Conservation (phyloP, 2,797 vertebrate genomes). For the Rhadinocentrus ornatus region DNA sequence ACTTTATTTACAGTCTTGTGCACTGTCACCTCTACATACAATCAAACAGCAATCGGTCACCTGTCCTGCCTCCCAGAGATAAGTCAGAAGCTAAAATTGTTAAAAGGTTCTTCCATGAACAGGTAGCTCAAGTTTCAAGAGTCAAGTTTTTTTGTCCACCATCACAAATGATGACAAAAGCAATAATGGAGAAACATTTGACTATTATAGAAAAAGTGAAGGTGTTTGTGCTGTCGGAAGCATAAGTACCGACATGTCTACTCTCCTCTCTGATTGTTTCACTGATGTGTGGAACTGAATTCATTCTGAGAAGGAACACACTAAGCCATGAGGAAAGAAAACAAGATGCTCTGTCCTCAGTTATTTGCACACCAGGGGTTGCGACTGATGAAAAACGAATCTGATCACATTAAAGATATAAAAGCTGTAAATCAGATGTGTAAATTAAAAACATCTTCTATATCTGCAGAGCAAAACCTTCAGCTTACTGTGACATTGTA, state of each 20-base stretch:
- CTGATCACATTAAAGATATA: conserved; percentile 4
- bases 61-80: conserved; percentile 53
- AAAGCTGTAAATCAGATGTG: conserved; percentile 27
- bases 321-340: conserved; percentile 22
- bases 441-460: conserved; percentile 13
- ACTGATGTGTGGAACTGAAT: conserved; percentile 30
- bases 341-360: conserved; percentile 16
- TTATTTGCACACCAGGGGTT: conserved; percentile 4
- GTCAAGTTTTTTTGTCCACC: conserved; percentile 23
- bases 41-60: conserved; percentile 60
- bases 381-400: conserved; percentile 7
- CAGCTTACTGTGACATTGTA: conserved; percentile 1
- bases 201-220: conserved; percentile 14
- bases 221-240: conserved; percentile 20
- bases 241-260: not conserved
- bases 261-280: conserved; percentile 22
- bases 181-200: conserved; percentile 17
- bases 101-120: conserved; percentile 56
- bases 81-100: conserved; percentile 49
- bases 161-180: conserved; percentile 25
- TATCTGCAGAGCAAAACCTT: conserved; percentile 20
- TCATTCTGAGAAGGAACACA: conserved; percentile 24
- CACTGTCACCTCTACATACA: conserved; percentile 60
- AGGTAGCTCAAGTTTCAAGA: conserved; percentile 27
- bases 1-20: conserved; percentile 58